phyloP scores from a whole-genome alignment of 2,888 invertebrate genomes.

The Amiota communis region DNA sequence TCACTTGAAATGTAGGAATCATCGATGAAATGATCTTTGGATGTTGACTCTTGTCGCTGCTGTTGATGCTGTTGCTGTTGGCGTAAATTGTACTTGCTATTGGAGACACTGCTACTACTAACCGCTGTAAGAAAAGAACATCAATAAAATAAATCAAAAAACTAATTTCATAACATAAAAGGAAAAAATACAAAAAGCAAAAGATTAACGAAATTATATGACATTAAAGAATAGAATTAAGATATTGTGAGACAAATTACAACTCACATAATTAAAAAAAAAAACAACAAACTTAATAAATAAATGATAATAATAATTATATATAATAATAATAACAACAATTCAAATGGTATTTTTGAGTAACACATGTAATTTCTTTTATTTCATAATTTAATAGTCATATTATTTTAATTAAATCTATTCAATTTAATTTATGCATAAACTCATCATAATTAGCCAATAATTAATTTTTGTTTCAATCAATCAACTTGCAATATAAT shows the following conservation, averaged over 20 bases:
- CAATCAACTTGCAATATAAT: too few relatives aligned
- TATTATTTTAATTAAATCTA: background rate
- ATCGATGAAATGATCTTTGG: too few relatives aligned
- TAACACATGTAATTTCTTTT: background rate
- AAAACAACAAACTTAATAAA: conserved; percentile 3
- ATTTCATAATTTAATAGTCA: background rate
- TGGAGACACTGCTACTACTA: conserved; percentile 37
- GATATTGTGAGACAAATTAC: background rate
- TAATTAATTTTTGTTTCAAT: too few relatives aligned
- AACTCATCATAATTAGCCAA: too few relatives aligned
- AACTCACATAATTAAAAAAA: background rate
- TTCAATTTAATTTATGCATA: too few relatives aligned
- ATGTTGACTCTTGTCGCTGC: background rate
- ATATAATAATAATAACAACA: background rate
- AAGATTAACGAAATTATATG: too few relatives aligned
- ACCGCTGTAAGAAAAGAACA: conserved; percentile 18
- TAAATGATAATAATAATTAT: background rate
- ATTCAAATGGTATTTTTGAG: background rate
- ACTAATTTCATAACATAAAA: background rate
- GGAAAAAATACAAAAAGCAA: too few relatives aligned
- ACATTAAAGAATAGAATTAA: too few relatives aligned
- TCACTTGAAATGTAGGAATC: conserved; percentile 42
- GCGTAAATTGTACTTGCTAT: conserved; percentile 51
- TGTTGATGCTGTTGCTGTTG: conserved; percentile 33
- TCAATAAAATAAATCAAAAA: conserved; percentile 20